Base-by-base conservation (phyloP, 2,888 invertebrate genomes). In the Drosophila demipolita region DNA sequence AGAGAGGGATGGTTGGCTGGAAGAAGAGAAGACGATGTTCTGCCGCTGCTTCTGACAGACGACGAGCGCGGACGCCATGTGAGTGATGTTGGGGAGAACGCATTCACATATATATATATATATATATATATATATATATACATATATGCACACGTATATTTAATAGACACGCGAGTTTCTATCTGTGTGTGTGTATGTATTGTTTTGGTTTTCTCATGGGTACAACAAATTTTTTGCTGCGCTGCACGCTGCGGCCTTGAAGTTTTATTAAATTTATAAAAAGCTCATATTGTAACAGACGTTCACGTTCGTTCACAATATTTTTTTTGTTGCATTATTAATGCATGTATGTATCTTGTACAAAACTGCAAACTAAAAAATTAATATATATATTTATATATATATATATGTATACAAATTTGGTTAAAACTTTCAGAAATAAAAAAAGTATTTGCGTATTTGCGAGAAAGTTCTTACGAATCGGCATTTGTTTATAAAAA, bases 221-320 rank as follows among this genome's bases (percentile, higher is more conserved):
- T 81, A 81, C 73, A 79, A 80, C 64, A 79, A 63, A 68, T 74
- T 66, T 76, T 62, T 64, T 69, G 78, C 81, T 73, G 86, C 73
- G 86, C 74, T 77, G 78, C 80, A 82, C 80, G 67, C 63, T 75
- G 83, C 73, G 89, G 89, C 85, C 85, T 85, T 85, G 85, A 85
- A 82, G 88, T 87, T 89, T 87, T 85, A 82, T 85, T 85, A 80
- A 89, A 89, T 85, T 89, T 82, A 85, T 78, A 87, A 84, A 87
- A 87, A 76, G 73, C 81, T 63, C 57, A 60, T 42, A 62, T 66
- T 69, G 65, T 63, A 74, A 69, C 54, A 48, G 42, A 61, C 49
- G 54, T 45, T 75, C 54, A 66, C 68, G 59, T 59, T 53, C 49
- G 59, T 45, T 68, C 54, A 62, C 58, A 74, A 55, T 48, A 49